Conservation (phyloP, 2,113 vertebrate genomes). For the Uropsilus gracilis region DNA sequence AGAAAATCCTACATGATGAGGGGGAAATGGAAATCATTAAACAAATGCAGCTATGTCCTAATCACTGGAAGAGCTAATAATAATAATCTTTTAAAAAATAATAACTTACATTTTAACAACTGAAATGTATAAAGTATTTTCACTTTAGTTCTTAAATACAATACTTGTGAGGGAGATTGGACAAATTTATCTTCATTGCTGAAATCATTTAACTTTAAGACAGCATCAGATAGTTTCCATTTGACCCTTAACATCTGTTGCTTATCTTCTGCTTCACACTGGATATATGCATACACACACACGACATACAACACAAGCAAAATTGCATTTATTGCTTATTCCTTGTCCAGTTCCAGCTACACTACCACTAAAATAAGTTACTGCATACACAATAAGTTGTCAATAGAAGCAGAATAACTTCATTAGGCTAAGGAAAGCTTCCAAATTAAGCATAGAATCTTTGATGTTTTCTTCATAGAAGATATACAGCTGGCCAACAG, state of each 20-base stretch:
- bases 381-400: background rate
- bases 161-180: background rate
- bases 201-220: background rate
- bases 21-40: slow-evolving; percentile 27
- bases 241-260: background rate
- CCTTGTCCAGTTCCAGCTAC: background rate
- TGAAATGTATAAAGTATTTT: slow-evolving; percentile 30
- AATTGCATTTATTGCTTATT: background rate
- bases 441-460: background rate
- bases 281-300: background rate
- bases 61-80: background rate
- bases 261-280: background rate
- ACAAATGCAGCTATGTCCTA: background rate
- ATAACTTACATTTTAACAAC: background rate
- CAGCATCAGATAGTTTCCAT: background rate
- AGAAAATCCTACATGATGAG: slow-evolving; percentile 89
- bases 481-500: background rate
- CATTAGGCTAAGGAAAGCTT: background rate
- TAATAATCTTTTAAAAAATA: background rate
- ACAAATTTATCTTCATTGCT: background rate
- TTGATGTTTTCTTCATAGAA: background rate
- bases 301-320: background rate
- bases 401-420: background rate
- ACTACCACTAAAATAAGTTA: background rate
- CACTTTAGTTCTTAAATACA: slow-evolving; percentile 25